A percentile compares a stretch with the other conserved stretches of the same genome.
Evolutionary conservation across 2,797 vertebrate species (phyloP).

Genomic region (Acomys russatus): DNA sequence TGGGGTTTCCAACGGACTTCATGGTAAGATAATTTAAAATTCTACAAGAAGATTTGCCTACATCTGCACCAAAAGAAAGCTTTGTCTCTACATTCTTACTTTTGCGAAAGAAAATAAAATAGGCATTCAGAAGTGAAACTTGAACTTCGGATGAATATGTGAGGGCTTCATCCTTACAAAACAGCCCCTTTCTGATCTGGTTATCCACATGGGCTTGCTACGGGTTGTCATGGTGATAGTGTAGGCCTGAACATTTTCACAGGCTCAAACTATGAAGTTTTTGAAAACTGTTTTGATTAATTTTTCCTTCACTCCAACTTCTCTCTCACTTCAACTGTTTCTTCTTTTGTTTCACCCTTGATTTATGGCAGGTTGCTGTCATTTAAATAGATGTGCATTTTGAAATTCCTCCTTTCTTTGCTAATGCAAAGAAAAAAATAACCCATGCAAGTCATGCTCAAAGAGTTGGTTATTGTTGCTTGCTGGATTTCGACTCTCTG

Average conservation of each 20-base stretch:
- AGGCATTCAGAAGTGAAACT: slow-evolving; percentile 76
- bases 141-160: slow-evolving; percentile 81
- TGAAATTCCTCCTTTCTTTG: slow-evolving; percentile 90
- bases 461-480: slow-evolving; percentile 98
- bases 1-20: slow-evolving; percentile 58
- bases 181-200: slow-evolving; percentile 89
- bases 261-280: slow-evolving; percentile 89
- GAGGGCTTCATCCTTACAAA: slow-evolving; percentile 84
- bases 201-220: slow-evolving; percentile 87
- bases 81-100: slow-evolving; percentile 42
- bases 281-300: slow-evolving; percentile 90
- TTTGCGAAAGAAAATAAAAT: slow-evolving; percentile 18
- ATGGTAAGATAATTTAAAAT: slow-evolving; percentile 47
- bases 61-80: neutral
- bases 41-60: neutral
- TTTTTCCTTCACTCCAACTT: slow-evolving; percentile 88
- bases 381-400: slow-evolving; percentile 90
- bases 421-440: slow-evolving; percentile 92
- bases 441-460: slow-evolving; percentile 94
- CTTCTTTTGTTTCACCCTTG: slow-evolving; percentile 89
- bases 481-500: slow-evolving; percentile 97
- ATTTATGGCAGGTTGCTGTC: slow-evolving; percentile 91
- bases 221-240: slow-evolving; percentile 90
- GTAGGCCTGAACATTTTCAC: slow-evolving; percentile 87
- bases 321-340: slow-evolving; percentile 88